phyloP scores from a whole-genome alignment of 2,113 vertebrate species.

The Halichoeres trimaculatus region DNA sequence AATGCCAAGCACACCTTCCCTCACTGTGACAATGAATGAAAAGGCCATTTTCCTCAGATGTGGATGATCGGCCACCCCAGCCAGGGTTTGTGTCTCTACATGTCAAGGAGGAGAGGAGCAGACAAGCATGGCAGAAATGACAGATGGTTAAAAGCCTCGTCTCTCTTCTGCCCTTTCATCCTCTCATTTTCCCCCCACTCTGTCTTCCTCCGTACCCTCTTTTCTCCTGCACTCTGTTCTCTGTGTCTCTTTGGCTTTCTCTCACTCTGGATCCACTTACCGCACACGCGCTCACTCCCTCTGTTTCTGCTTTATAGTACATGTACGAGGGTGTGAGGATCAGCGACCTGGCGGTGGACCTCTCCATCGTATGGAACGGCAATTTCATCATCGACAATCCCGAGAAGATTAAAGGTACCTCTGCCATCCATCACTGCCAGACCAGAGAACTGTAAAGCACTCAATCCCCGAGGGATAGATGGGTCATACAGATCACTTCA shows the following conservation, averaged over 20 bases:
- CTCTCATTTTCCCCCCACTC: conserved; percentile 55
- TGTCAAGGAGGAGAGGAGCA: conserved; percentile 63
- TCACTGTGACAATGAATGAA: conserved; percentile 66
- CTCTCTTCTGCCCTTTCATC: conserved; percentile 69
- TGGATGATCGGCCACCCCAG: conserved; percentile 64
- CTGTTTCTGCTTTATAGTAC: conserved; percentile 85
- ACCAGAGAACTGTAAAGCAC: conserved; percentile 68
- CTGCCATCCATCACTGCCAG: conserved; percentile 71
- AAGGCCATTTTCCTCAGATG: conserved; percentile 72
- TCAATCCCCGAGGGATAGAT: conserved; percentile 69
- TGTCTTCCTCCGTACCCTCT: conserved; percentile 38
- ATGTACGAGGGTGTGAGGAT: conserved; percentile 94
- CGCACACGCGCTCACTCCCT: conserved; percentile 38
- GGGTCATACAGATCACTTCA: conserved; percentile 64
- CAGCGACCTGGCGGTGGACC: conserved; percentile 93
- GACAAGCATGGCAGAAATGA: conserved; percentile 74
- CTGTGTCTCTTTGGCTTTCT: conserved; percentile 33
- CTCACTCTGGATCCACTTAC: conserved; percentile 36
- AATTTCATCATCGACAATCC: conserved; percentile 99
- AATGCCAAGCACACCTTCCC: conserved; percentile 37
- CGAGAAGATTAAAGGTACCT: conserved; percentile 92
- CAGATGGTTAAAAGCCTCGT: conserved; percentile 79
- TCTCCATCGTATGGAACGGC: conserved; percentile 97
- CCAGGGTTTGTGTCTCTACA: conserved; percentile 56
- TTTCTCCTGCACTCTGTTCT: conserved; percentile 12